Base-by-base conservation (phyloP, 2,888 invertebrate genomes). In the Agapetus fuscipes region DNA sequence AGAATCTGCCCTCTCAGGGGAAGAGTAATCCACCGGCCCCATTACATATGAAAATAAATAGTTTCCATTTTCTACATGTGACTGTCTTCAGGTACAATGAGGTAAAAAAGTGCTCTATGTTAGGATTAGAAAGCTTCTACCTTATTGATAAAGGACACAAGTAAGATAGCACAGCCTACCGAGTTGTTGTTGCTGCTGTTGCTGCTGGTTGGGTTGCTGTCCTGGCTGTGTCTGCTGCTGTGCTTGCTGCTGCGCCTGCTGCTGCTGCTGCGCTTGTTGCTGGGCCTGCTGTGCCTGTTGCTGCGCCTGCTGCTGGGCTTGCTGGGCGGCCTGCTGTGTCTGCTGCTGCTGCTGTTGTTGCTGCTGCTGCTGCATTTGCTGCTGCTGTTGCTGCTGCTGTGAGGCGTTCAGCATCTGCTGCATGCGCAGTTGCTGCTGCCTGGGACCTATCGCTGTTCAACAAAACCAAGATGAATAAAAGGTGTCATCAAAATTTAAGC, bases 261-360 rank as follows among this genome's bases (percentile, higher is more conserved):
- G 50, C 43, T 50, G 51, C 32, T 52, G 52, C 39, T 53, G 53
- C 37, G 48, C 50, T 33, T 46, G 48, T 35, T 56, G 56, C 51
- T 58, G 45, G 50, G 62, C 58, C 37, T 59, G 54, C 29, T 54
- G 54, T 32, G 4, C 54, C 39, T 60, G 59, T 39, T 61, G 60
- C 44, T 60, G 59, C 31, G 54, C 56, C 43, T 55, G 54, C 28
- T 52, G 52, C 46, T 49, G 49, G 39, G 43, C 47, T 30, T 51
- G 50, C 39, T 54, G 33, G 48, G 50, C 37, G 39, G 48, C 26
- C 37, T 34, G 60, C 25, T 52, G 51, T 39, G 56, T 56, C 12
- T 59, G 58, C 41, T 58, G 55, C 52, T 60, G 53, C 48, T 56
- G 57, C 51, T 58, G 46, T 50, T 64, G 59, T 37, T 59, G 54